Conservation (phyloP, 2,888 invertebrate genomes). For the Gymnosoma rotundatum region DNA sequence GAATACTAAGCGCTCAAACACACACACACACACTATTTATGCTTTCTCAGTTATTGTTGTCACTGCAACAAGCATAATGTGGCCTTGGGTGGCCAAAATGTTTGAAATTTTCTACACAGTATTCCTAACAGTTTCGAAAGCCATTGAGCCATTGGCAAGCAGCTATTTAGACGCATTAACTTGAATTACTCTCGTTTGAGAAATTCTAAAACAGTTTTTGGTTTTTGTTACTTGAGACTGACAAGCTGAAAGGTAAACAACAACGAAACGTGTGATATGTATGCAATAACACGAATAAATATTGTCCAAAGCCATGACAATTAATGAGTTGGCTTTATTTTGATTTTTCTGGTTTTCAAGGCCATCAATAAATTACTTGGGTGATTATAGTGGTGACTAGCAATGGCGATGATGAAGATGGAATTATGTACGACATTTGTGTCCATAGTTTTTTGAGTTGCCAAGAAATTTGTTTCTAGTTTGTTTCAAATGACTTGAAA, state of each 20-base stretch:
- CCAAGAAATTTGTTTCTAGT: constrained; percentile 51
- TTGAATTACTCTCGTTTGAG: constrained; percentile 42
- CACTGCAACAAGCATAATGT: constrained; percentile 48
- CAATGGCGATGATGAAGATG: constrained; percentile 30
- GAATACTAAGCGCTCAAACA: constrained; percentile 38
- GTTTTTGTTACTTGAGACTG: constrained; percentile 1
- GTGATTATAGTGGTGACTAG: neutral
- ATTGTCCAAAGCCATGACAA: constrained; percentile 50
- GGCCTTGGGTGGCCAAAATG: constrained; percentile 54
- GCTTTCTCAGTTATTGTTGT: constrained; percentile 44
- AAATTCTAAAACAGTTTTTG: constrained; percentile 11
- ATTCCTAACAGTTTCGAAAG: constrained; percentile 48
- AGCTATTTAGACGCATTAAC: constrained; percentile 19
- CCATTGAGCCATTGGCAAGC: constrained; percentile 22
- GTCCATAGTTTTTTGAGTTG: constrained; percentile 30
- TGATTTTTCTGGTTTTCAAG: constrained; percentile 52
- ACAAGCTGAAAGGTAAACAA: neutral
- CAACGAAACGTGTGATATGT: constrained; percentile 10
- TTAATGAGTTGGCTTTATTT: constrained; percentile 46
- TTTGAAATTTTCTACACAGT: constrained; percentile 44
- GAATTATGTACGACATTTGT: constrained; percentile 42
- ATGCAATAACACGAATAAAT: constrained; percentile 14
- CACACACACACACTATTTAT: constrained; percentile 7
- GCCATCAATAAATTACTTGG: constrained; percentile 41
- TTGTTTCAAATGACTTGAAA: constrained; percentile 55